Base-by-base conservation (phyloP, 1,140 invertebrate species). In the Papilio polyxenes region DNA sequence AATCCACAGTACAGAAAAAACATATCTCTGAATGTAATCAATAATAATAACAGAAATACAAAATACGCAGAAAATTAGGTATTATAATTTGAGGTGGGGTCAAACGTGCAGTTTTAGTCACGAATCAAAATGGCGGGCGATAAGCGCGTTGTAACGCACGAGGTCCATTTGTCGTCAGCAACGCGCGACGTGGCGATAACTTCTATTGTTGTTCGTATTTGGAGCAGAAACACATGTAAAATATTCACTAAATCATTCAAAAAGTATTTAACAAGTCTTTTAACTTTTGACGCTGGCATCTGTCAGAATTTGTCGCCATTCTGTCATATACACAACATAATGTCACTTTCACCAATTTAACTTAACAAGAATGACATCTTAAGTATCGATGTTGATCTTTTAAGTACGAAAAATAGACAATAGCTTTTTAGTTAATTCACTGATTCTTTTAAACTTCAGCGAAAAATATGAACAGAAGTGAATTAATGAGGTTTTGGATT, bases 201-300 rank as follows among this genome's bases (percentile, higher is more conserved):
- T 81, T 69, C 83, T 59, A 86, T 87, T 87, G 86, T 85, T 83
- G 59, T 81, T 59, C 62, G 86, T 83, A 87, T 87, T 86, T 83
- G 83, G 86, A 87, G 86, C 86, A 86, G 80, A 87, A 85, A 86
- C 82, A 72, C 31, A 72, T 72, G 65, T 37, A 82, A 83, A 53
- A 77, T 77, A 31, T 75, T 51, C 15, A 11, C n/a, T 13, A 6
- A 1, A 13, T 75, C 7, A n/a, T 49, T 75, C n/a, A 1, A 1
- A 51, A 75, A 20, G 48, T 77, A 77, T 51, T 77, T 51, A 20
- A 53, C 23, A 77, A 53, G 1, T 37, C 56, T 20, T 62, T 20
- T 9, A 62, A 62, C 1, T 20, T 10, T 2, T 5, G 23, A 62
- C n/a, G 11, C 5, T 72, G 31, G 17, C 65, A 37, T 13, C 65